Base-by-base conservation (phyloP, 2,113 vertebrate genomes). In the Rhipidura dahli region DNA sequence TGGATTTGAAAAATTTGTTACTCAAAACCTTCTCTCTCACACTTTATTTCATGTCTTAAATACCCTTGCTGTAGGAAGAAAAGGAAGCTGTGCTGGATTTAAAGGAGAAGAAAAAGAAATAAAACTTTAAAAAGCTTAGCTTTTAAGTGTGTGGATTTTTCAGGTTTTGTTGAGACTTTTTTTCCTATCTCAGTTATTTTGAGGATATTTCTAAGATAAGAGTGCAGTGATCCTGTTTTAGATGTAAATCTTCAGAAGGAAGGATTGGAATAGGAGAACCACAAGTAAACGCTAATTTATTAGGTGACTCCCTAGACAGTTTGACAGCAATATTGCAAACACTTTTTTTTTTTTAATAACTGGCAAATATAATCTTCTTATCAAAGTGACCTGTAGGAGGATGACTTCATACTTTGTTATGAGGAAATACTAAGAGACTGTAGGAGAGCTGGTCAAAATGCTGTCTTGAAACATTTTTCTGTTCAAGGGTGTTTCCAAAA, bases 171-270 rank as follows among this genome's bases (percentile, higher is more conserved):
- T 83, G 47, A 35, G 51, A 47, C 9, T 28, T 87, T n/a, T 63
- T 27, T 18, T 5, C 17, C 10, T 45, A 22, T 49, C 33, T 73
- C 28, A 13, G 54, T 86, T 93, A 83, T 83, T 94, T 95, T 84
- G 77, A 66, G 80, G 81, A 17, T 91, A 75, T 81, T 89, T 92
- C 64, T 71, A 66, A 84, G 65, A 47, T 47, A 94, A 42, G 57
- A 82, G 50, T 15, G 13, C 45, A 72, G 27, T 13, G 13, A 83
- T 75, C 6, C 50, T 49, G 11, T 59, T 90, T 87, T 39, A 81
- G 68, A 75, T 94, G 60, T 78, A 89, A 89, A 81, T 89, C 83
- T 94, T 80, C 54, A 49, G 54, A 39, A 86, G 39, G 56, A 93
- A 80, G 35, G 56, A 35, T 83, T 27, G 1, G 42, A 86, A 85